Base-by-base conservation (phyloP, 2,113 vertebrate genomes). In the Scophthalmus maximus region DNA sequence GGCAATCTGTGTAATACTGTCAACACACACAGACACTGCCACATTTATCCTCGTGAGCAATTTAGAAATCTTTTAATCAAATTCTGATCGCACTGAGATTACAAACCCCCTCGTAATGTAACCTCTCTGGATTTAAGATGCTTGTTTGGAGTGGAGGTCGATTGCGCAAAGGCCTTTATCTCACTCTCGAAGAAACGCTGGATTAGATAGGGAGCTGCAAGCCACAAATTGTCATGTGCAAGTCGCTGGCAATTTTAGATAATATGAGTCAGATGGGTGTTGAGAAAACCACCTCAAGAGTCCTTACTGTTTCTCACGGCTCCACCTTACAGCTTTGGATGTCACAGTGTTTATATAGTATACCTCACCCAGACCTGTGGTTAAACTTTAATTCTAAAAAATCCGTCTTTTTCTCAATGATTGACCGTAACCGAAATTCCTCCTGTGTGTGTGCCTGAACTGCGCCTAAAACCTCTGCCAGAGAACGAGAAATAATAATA, bases 241-340 rank as follows among this genome's bases (percentile, higher is more conserved):
- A 82, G 85, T 76, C 73, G 77, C 61, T 76, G 82, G 71, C 71
- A 26, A 85, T 82, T 77, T 86, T 72, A 79, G 88, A 87, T 87
- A 84, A 81, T 73, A 49, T 91, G 90, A 91, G 88, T 91, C 90
- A 91, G 89, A 84, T 73, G 86, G 84, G 83, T 91, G 88, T 92
- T 91, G 83, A 84, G 79, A 81, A 88, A 90, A 89, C 78, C 80
- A 83, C 78, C 71, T 69, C 79, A 50, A 42, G 66, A 80, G 78
- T 44, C 64, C 74, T 69, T 10, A 69, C 46, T 29, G 49, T 84
- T 89, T 90, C 85, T 88, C 90, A 89, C 58, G 85, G 73, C 89
- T 87, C 90, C 87, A 86, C 87, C 88, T 90, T 75, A 65, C 46
- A 67, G 57, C 65, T 71, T 88, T 85, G 85, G 83, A 87, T 89